Evolutionary conservation across 2,888 invertebrate species (phyloP), one percentile per base, ranked within the genome.

Genomic region (Caenorhabditis plicata): DNA sequence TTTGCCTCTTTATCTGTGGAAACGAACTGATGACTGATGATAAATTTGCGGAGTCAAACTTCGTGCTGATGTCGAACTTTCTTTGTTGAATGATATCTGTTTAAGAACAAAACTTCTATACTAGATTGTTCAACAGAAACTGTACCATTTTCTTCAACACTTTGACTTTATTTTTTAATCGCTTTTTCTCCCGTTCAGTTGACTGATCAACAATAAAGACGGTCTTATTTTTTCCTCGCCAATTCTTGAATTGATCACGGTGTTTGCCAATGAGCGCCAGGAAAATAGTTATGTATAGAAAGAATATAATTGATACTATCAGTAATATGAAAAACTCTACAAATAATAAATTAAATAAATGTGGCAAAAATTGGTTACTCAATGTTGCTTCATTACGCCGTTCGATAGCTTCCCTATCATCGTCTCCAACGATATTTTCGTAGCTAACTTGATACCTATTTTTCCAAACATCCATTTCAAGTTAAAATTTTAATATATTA

Each of bases 161-260:
- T n/a, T n/a, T n/a, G n/a, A n/a, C n/a, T n/a, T n/a, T n/a, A n/a
- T n/a, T n/a, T n/a, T n/a, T n/a, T n/a, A n/a, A n/a, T n/a, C n/a
- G n/a, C n/a, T n/a, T n/a, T n/a, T n/a, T n/a, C n/a, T n/a, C n/a
- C n/a, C n/a, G n/a, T n/a, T n/a, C n/a, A n/a, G n/a, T n/a, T n/a
- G n/a, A n/a, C n/a, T n/a, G n/a, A n/a, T n/a, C n/a, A n/a, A n/a
- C n/a, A n/a, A n/a, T n/a, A n/a, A n/a, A n/a, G n/a, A n/a, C n/a
- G n/a, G n/a, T n/a, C n/a, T n/a, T 48, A 31, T 63, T 57, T 32
- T 63, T 63, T 20, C 23, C 32, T 35, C 57, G 62, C 62, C 62
- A 63, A 17, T 15, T 39, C 22, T 39, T 56, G 45, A 46, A 63
- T 38, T 63, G 50, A 5, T 15, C 17, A 5, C 35, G 3, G 22